A percentile compares a stretch with the other conserved stretches of the same genome.
Conservation (phyloP, 1,140 invertebrate genomes). For the Schlechtendalia chinensis region DNA sequence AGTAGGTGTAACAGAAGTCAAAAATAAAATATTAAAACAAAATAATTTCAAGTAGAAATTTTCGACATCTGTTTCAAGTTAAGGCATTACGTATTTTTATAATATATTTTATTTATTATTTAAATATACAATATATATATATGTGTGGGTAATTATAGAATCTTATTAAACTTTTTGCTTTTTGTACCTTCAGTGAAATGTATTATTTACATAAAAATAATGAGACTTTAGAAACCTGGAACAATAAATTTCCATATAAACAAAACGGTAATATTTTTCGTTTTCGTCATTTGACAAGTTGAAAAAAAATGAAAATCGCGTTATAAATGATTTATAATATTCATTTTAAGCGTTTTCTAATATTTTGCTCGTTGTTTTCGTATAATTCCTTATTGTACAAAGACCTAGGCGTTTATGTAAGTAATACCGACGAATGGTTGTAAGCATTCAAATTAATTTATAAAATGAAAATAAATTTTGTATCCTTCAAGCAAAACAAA, state of each 20-base stretch:
- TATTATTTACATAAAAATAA: background rate
- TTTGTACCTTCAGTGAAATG: background rate
- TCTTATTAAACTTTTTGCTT: background rate
- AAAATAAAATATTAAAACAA: too few species aligned
- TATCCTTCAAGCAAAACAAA: background rate
- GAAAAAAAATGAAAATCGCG: constrained; percentile 1
- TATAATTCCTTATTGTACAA: background rate
- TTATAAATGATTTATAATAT: background rate
- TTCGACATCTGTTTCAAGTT: too few species aligned
- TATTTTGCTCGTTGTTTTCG: background rate
- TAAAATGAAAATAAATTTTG: background rate
- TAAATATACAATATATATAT: too few species aligned
- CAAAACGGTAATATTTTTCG: constrained; percentile 5
- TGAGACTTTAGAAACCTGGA: background rate
- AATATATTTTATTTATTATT: too few species aligned
- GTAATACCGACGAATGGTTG: background rate
- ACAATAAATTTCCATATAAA: constrained; percentile 10
- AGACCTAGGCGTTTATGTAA: background rate
- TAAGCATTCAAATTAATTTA: background rate
- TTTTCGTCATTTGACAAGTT: background rate
- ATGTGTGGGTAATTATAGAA: too few species aligned
- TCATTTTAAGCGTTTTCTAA: background rate
- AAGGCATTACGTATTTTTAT: too few species aligned
- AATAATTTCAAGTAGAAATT: too few species aligned
- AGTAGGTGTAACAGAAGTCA: too few species aligned